Evolutionary conservation across 2,113 vertebrate species (phyloP), one percentile per base, ranked within the genome.

Genomic region (Calypte anna): DNA sequence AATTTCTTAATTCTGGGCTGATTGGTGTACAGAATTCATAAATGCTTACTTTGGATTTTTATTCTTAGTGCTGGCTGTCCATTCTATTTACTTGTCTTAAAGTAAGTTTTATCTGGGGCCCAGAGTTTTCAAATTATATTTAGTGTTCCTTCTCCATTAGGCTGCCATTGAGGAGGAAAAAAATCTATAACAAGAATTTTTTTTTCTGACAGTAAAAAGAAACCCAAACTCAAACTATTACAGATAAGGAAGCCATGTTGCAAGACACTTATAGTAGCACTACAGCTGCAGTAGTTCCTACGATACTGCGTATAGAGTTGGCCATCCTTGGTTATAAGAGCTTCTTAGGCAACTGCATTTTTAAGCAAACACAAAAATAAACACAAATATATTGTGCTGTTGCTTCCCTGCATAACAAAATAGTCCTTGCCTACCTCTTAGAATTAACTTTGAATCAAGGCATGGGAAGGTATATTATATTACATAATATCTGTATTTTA

Each of bases 181-280:
- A 24, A 46, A 16, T 16, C 12, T 69, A 4, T 53, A 51, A 48
- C 2, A 53, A 10, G 4, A 94, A 40, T 40, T 61, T 80, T 46
- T 74, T 18, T 3, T 7, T 33, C 20, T 80, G 23, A 87, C 91
- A 90, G 68, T 55, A 3, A 38, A 11, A 10, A 46, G 57, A 8
- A 4, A 0, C 1, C 15, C 46, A 62, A 8, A 4, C 0, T 1
- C 18, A 21, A 54, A 36, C 3, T 64, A 23, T 17, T 67, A 7
- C 4, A 0, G 2, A 54, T 86, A 69, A 69, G 21, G 74, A 92
- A 74, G 4, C 6, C 40, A 20, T 51, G 18, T 43, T 77, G 6
- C 5, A 46, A 46, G 33, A 51, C 7, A 27, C 12, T 68, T 66
- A 10, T 2, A 38, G 15, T 13, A 38, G 3, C 54, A 81, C 24